Conservation (phyloP, 2,888 invertebrate species). For the Scaptomyza polygonia region DNA sequence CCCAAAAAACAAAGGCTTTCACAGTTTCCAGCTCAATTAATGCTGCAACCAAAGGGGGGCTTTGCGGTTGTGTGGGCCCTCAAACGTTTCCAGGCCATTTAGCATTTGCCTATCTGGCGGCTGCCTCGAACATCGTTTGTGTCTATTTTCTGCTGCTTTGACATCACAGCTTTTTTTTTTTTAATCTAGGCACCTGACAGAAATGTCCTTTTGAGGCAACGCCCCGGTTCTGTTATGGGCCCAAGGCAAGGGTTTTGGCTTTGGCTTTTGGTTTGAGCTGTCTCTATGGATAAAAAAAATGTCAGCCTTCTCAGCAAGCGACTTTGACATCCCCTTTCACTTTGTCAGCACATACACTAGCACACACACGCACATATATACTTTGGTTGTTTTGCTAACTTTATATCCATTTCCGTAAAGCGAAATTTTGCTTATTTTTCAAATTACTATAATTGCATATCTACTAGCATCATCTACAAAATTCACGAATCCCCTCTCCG, state of each 20-base stretch:
- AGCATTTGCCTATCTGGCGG: slow-evolving; percentile 30
- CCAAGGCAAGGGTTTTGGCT: slow-evolving; percentile 21
- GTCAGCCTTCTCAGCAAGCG: slow-evolving; percentile 21
- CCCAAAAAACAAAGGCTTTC: not conserved
- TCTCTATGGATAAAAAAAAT: slow-evolving; percentile 45
- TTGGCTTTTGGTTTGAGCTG: slow-evolving; percentile 18
- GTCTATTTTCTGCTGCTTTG: slow-evolving; percentile 52
- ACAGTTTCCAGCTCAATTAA: slow-evolving; percentile 17
- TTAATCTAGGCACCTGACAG: slow-evolving; percentile 45
- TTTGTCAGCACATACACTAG: slow-evolving; percentile 32
- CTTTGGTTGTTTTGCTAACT: slow-evolving; percentile 12
- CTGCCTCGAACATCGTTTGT: slow-evolving; percentile 32
- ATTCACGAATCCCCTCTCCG: not conserved
- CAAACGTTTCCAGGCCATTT: slow-evolving; percentile 61
- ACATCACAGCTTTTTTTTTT: slow-evolving; percentile 29
- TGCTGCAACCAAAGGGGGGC: slow-evolving; percentile 2
- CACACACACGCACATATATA: not conserved
- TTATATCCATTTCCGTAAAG: slow-evolving; percentile 45
- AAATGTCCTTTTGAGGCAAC: slow-evolving; percentile 23
- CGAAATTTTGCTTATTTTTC: slow-evolving; percentile 41
- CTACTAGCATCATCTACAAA: slow-evolving; percentile 29
- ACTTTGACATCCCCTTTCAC: slow-evolving; percentile 39
- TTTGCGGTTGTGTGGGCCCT: not conserved
- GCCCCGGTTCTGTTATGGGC: slow-evolving; percentile 18
- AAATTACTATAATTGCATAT: slow-evolving; percentile 52